These are phyloP conservation scores for Zelleria hepariella DNA, from an alignment of 2,888 invertebrate species.

Conservation along the genomic window DNA sequence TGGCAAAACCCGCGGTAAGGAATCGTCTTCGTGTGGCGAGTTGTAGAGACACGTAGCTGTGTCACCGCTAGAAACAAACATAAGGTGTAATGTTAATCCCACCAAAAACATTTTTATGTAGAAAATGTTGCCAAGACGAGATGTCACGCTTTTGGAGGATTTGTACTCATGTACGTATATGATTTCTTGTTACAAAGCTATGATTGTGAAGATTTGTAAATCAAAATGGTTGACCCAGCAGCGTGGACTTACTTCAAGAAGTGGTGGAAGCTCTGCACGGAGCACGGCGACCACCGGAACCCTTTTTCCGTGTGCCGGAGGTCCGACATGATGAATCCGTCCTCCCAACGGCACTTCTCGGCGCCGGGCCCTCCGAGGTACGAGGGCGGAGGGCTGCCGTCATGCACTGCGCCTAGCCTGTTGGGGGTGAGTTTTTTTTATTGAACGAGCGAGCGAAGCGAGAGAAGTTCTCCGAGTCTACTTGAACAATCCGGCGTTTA, in stretches of 20 bases:
- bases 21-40: slow-evolving; percentile 94
- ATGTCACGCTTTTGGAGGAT: no score
- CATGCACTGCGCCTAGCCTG: slow-evolving; percentile 95
- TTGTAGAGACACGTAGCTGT: slow-evolving; percentile 95
- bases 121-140: no score
- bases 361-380: slow-evolving; percentile 96
- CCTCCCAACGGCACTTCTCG: slow-evolving; percentile 95
- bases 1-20: slow-evolving; percentile 88
- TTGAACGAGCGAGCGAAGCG: no score
- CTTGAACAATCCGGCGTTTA: no score
- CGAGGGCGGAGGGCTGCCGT: slow-evolving; percentile 94
- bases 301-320: slow-evolving; percentile 94
- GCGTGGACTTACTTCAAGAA: slow-evolving; percentile 84
- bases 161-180: no score
- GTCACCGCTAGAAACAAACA: slow-evolving; percentile 78
- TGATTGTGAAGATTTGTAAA: no score
- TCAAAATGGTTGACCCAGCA: no score
- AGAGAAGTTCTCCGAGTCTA: no score
- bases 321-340: slow-evolving; percentile 97
- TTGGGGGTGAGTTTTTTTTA: no score
- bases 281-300: slow-evolving; percentile 95
- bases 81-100: no score
- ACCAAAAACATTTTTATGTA: no score
- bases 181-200: no score
- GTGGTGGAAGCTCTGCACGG: slow-evolving; percentile 94